Conservation (phyloP, 1,140 invertebrate genomes). For the Cyclargus thomasi region DNA sequence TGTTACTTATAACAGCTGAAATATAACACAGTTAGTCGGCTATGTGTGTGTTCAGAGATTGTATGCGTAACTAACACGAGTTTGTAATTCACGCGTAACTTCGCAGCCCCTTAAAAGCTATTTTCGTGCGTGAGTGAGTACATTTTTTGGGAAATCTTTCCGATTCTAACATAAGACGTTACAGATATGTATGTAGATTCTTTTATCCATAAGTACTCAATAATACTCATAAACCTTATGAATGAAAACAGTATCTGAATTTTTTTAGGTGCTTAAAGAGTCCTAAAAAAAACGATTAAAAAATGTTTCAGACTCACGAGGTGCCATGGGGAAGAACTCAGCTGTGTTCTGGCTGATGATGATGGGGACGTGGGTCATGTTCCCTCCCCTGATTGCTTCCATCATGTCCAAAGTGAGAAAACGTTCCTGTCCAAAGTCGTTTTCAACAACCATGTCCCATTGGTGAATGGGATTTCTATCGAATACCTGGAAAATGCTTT, state of each 20-base stretch:
- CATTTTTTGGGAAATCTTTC: too few species aligned
- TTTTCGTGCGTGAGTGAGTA: too few species aligned
- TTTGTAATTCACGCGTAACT: too few species aligned
- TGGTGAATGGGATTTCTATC: conserved; percentile 76
- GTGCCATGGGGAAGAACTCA: conserved; percentile 68
- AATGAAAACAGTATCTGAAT: too few species aligned
- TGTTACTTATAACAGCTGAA: conserved; percentile 42
- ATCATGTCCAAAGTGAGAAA: conserved; percentile 79
- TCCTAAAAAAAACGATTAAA: conserved; percentile 6
- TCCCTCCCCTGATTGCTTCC: conserved; percentile 75
- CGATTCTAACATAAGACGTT: too few species aligned
- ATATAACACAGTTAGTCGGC: not conserved
- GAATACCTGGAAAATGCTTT: conserved; percentile 73
- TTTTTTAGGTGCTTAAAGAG: too few species aligned
- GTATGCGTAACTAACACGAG: too few species aligned
- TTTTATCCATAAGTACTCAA: too few species aligned
- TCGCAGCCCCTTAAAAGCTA: too few species aligned
- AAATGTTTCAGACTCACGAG: conserved; percentile 31
- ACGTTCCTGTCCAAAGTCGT: conserved; percentile 79
- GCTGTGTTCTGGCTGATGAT: conserved; percentile 80
- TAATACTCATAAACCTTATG: too few species aligned
- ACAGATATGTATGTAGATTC: too few species aligned
- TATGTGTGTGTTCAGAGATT: too few species aligned
- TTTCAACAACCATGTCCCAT: conserved; percentile 82
- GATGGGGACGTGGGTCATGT: conserved; percentile 79